Base-by-base conservation (phyloP, 1,140 invertebrate genomes). In the Nomia melanderi region DNA sequence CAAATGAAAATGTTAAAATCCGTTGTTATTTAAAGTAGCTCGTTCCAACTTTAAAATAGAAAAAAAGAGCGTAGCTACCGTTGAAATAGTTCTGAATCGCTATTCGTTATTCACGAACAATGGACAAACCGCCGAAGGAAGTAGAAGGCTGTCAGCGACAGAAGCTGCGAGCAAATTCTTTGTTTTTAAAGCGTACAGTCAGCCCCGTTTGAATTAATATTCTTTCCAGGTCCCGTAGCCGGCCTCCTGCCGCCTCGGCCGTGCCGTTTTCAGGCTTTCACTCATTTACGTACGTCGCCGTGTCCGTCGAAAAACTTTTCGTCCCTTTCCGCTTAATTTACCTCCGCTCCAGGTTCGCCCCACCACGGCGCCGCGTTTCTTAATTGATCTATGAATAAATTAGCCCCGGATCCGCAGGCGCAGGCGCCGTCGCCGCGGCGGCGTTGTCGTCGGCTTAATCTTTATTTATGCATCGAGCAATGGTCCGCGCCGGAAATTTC, bases 341-440 rank as follows among this genome's bases (percentile, higher is more conserved):
- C 44, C 20, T 25, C 17, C 36, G 23, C 4, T 66, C 33, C 6
- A 53, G 20, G 17, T 27, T 8, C 41, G n/a, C 1, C 53, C 31
- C 27, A 60, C 9, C 56, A 31, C 25, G 2, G 1, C 36, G 1
- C 64, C 56, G 27, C 62, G 36, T 69, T 57, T 53, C 62, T 80
- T 79, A 80, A 84, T 84, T 80, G 82, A 82, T 82, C 79, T 80
- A 84, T 82, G 84, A 84, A 84, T 84, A 82, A 80, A 86, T 86
- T 84, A 86, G 31, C 47, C 60, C 31, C 8, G 27, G 53, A 73
- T 77, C 44, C 41, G 6, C 11, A 25, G 23, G 23, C 50, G 50
- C 23, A 12, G 27, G 7, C 47, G 56, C 27, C 39, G 39, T 9
- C 44, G 33, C 36, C 50, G n/a, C 69, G n/a, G 41, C 8, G 2